Evolutionary conservation across 1,140 invertebrate species (phyloP).

Genomic region (Meloidogyne chitwoodi): DNA sequence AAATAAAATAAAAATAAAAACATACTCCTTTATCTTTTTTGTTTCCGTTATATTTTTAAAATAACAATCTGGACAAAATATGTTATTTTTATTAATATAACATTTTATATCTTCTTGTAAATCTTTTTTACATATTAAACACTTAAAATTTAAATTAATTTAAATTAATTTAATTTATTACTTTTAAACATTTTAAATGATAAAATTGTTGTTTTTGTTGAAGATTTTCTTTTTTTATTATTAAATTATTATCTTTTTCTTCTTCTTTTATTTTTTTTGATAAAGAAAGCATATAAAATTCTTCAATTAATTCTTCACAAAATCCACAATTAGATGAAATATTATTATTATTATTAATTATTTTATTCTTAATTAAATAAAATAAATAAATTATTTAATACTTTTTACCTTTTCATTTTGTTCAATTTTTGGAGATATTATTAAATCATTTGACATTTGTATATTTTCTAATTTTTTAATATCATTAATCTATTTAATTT

Average conservation of each 20-base stretch:
- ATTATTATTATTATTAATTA: neutral
- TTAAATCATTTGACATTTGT: neutral
- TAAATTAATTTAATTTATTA: neutral
- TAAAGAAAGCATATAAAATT: constrained; percentile 2
- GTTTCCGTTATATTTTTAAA: neutral
- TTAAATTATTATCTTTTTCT: neutral
- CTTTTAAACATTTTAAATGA: constrained; percentile 18
- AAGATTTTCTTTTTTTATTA: neutral
- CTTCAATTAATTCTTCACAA: neutral
- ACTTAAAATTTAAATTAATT: neutral
- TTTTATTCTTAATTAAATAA: neutral
- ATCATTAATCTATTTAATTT: neutral
- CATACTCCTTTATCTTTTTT: neutral
- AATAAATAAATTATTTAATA: too few species aligned
- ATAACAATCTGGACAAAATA: constrained; percentile 29
- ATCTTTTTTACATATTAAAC: neutral
- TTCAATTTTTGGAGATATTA: neutral
- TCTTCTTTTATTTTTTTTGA: neutral
- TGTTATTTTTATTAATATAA: neutral
- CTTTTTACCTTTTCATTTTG: neutral
- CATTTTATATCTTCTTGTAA: constrained; percentile 10
- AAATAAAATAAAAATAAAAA: constrained; percentile 8
- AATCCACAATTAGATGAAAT: neutral
- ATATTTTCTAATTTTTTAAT: neutral
- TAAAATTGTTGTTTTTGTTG: neutral